Percentiles rank a stretch among this genome's conserved stretches.
Conservation (phyloP, 2,797 vertebrate genomes). For the Vultur gryphus region DNA sequence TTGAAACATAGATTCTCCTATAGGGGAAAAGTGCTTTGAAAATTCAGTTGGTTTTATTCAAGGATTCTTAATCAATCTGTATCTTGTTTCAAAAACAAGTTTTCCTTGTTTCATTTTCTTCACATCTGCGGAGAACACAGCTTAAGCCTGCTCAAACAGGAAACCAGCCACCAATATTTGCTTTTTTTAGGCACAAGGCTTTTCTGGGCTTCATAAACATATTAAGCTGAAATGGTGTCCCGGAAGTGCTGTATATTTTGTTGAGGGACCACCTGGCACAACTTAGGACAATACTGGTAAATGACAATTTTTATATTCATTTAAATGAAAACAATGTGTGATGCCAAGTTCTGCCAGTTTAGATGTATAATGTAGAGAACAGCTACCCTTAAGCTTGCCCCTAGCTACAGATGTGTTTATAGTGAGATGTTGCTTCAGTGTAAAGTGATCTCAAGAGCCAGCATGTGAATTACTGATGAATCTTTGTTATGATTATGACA, state of each 20-base stretch:
- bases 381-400: not conserved
- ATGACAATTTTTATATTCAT: not conserved
- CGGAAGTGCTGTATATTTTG: not conserved
- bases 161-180: not conserved
- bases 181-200: not conserved
- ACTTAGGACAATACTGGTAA: not conserved
- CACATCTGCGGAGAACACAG: not conserved
- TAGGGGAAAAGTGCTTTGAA: not conserved
- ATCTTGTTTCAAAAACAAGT: not conserved
- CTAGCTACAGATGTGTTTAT: not conserved
- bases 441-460: not conserved
- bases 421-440: not conserved
- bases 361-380: not conserved
- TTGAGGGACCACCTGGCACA: not conserved
- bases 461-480: not conserved
- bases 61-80: not conserved
- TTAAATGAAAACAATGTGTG: not conserved
- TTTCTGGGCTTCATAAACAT: not conserved
- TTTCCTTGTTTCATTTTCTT: conserved; percentile 30
- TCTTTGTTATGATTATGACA: not conserved
- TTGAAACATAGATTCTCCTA: not conserved
- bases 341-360: not conserved
- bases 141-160: conserved; percentile 24
- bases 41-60: not conserved
- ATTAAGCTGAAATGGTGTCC: not conserved